Conservation (phyloP, 2,113 vertebrate species). For the Ceyx cyanopectus region DNA sequence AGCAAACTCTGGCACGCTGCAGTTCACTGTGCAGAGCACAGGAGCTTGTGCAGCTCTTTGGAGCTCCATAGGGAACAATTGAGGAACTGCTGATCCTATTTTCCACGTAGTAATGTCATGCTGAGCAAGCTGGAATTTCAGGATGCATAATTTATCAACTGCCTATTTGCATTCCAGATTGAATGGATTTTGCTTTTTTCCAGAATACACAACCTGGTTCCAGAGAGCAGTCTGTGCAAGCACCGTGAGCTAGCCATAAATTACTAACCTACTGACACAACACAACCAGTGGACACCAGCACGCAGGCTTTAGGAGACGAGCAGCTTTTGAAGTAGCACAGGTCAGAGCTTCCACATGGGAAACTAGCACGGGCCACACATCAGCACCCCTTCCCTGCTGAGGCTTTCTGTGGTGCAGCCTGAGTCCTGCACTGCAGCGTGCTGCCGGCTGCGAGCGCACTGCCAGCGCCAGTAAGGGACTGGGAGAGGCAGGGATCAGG, state of each 20-base stretch:
- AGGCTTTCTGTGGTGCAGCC: background rate
- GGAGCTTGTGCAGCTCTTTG: background rate
- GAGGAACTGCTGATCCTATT: background rate
- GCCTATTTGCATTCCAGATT: background rate
- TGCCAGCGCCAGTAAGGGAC: background rate
- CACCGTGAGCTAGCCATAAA: background rate
- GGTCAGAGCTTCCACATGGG: background rate
- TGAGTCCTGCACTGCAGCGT: accelerated
- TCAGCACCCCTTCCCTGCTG: accelerated
- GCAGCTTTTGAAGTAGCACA: background rate
- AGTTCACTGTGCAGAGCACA: background rate
- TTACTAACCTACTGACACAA: background rate
- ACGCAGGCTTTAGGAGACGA: accelerated
- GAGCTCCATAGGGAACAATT: background rate
- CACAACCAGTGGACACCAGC: accelerated
- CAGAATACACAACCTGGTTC: background rate
- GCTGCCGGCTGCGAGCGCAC: accelerated
- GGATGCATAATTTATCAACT: background rate
- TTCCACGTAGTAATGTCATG: background rate
- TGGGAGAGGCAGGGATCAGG: background rate
- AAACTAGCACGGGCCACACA: accelerated
- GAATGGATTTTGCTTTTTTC: background rate
- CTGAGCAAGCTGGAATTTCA: background rate
- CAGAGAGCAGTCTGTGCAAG: background rate
- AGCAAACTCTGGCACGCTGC: background rate